Percentiles rank a stretch among this genome's conserved stretches.
phyloP scores from a whole-genome alignment of 2,888 invertebrate species.

The Tipula confusa region DNA sequence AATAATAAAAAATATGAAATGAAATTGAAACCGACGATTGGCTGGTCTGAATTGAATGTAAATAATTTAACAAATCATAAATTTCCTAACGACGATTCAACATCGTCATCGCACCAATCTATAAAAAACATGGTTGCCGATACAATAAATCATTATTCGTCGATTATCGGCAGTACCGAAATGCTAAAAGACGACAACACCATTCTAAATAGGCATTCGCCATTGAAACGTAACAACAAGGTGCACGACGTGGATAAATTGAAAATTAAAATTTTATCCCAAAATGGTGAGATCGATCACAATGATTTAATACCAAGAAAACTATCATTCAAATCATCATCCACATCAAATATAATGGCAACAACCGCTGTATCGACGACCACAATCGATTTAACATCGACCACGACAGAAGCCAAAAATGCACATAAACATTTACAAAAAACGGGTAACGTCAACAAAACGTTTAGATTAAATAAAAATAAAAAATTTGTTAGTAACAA shows the following conservation, averaged over 20 bases:
- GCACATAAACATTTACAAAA: background rate
- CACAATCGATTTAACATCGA: background rate
- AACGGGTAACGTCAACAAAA: background rate
- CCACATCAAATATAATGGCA: background rate
- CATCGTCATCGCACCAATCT: background rate
- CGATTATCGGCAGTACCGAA: background rate
- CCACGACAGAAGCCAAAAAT: background rate
- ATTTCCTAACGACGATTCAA: background rate
- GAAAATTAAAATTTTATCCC: background rate
- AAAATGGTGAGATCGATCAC: background rate
- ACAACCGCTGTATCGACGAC: background rate
- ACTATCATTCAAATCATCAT: background rate
- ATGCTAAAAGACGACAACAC: background rate
- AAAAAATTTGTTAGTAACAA: background rate
- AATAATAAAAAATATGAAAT: background rate
- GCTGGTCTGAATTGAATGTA: conserved; percentile 26
- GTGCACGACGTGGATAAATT: background rate
- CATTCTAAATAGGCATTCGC: background rate
- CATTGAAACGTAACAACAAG: background rate
- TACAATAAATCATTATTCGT: background rate
- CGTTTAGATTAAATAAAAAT: background rate
- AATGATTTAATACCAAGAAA: background rate
- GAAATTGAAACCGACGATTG: background rate
- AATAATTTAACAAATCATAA: conserved; percentile 7
- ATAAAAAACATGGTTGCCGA: background rate